Percentiles rank a stretch among this genome's conserved stretches.
These are phyloP conservation scores for Parapsyche elsis DNA, from an alignment of 1,140 invertebrate genomes.

Conservation along the genomic window DNA sequence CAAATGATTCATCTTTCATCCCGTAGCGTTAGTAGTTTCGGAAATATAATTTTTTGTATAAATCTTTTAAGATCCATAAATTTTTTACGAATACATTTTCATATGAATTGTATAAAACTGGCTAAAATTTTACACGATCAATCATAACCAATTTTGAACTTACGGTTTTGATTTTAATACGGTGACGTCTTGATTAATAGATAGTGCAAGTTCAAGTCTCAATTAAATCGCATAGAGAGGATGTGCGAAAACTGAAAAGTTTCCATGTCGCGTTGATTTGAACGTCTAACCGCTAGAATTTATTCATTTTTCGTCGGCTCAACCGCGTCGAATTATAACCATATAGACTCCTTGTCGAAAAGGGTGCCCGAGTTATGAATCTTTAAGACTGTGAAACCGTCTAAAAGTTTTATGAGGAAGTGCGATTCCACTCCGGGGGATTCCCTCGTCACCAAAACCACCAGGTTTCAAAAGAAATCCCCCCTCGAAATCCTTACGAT, in stretches of 20 bases:
- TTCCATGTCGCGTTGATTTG: conserved; percentile 3
- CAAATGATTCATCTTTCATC: too few species aligned
- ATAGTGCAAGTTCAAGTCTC: not conserved
- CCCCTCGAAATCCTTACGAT: too few species aligned
- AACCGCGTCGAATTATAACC: conserved; percentile 12
- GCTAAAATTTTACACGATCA: too few species aligned
- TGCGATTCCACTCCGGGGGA: too few species aligned
- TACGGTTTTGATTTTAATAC: too few species aligned
- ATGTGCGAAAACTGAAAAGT: not conserved
- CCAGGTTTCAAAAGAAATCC: not conserved
- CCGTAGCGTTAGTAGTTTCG: too few species aligned
- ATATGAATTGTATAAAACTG: too few species aligned
- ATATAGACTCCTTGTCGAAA: not conserved
- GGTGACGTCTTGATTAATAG: not conserved
- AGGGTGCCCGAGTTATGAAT: conserved; percentile 31
- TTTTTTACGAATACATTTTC: too few species aligned
- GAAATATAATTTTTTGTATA: too few species aligned
- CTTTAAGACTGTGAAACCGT: conserved; percentile 35
- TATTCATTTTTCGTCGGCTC: conserved; percentile 27
- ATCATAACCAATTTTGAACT: too few species aligned
- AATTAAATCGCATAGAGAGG: too few species aligned
- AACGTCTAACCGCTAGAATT: not conserved
- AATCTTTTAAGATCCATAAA: too few species aligned
- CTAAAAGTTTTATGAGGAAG: conserved; percentile 42
- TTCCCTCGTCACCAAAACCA: not conserved